These are phyloP conservation scores for Gari tellinella DNA, from an alignment of 2,888 invertebrate genomes.

Conservation along the genomic window DNA sequence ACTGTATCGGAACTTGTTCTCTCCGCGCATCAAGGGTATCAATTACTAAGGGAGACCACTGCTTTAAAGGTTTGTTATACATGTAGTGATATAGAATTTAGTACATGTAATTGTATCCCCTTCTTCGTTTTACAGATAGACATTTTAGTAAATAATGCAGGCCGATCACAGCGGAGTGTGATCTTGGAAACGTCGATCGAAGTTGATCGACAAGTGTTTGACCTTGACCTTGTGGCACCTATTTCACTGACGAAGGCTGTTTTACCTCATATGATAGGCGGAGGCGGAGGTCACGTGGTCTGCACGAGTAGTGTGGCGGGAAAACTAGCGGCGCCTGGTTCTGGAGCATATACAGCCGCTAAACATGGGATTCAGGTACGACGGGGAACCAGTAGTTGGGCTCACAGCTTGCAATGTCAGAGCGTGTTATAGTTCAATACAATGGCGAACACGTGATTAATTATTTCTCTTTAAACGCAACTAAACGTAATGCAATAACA, in stretches of 20 bases:
- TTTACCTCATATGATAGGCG: slow-evolving; percentile 87
- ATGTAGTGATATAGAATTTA: no score
- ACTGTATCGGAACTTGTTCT: no score
- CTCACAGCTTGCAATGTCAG: no score
- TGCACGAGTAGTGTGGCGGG: slow-evolving; percentile 91
- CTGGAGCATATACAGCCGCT: slow-evolving; percentile 57
- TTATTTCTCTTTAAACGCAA: no score
- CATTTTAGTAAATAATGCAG: slow-evolving; percentile 92
- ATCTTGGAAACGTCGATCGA: slow-evolving; percentile 89
- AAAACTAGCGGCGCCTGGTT: slow-evolving; percentile 85
- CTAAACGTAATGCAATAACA: no score
- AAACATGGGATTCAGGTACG: slow-evolving; percentile 68
- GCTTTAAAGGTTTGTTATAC: no score
- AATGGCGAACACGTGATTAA: no score
- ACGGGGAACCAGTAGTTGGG: no score
- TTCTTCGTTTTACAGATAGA: slow-evolving; percentile 86
- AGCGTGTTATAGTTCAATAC: no score
- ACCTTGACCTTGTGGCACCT: slow-evolving; percentile 91
- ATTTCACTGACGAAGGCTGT: slow-evolving; percentile 89
- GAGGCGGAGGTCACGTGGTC: slow-evolving; percentile 88
- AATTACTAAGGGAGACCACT: no score
- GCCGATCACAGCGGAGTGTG: slow-evolving; percentile 90
- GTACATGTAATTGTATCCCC: background rate
- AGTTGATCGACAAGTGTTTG: slow-evolving; percentile 91
- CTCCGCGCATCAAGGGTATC: no score